phyloP scores from a whole-genome alignment of 2,113 vertebrate species.

The Engraulis encrasicolus region DNA sequence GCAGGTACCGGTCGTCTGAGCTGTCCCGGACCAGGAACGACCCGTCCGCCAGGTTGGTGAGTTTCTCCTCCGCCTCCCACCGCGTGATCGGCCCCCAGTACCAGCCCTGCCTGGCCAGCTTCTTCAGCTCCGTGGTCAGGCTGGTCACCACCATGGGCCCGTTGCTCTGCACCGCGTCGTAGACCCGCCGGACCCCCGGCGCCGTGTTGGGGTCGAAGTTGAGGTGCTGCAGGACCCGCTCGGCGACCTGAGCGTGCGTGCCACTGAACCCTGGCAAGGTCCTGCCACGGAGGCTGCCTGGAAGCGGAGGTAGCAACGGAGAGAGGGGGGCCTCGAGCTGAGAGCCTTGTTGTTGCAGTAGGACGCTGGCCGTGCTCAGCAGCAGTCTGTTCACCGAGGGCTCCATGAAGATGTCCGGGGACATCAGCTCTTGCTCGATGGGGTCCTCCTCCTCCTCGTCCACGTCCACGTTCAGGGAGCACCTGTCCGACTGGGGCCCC shows the following conservation, averaged over 20 bases:
- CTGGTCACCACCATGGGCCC: slow-evolving; percentile 96
- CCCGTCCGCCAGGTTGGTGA: slow-evolving; percentile 89
- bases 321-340: slow-evolving; percentile 85
- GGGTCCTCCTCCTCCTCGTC: slow-evolving; percentile 38
- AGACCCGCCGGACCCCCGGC: slow-evolving; percentile 92
- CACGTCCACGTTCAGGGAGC: slow-evolving; percentile 66
- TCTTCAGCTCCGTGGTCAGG: slow-evolving; percentile 97
- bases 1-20: slow-evolving; percentile 94
- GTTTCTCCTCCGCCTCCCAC: slow-evolving; percentile 97
- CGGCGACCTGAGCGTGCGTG: slow-evolving; percentile 84
- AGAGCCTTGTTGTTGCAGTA: slow-evolving; percentile 88
- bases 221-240: slow-evolving; percentile 91
- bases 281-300: slow-evolving; percentile 85
- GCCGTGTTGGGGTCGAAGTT: slow-evolving; percentile 94
- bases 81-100: slow-evolving; percentile 99
- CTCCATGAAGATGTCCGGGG: slow-evolving; percentile 86
- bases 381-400: slow-evolving; percentile 84
- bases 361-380: slow-evolving; percentile 82
- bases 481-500: slow-evolving; percentile 82
- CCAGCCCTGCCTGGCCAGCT: slow-evolving; percentile 96
- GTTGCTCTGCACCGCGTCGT: slow-evolving; percentile 92
- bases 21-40: slow-evolving; percentile 97
- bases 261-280: slow-evolving; percentile 84
- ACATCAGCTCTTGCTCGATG: slow-evolving; percentile 82
- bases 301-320: slow-evolving; percentile 89